Evolutionary conservation across 2,797 vertebrate genomes (phyloP), one percentile per base, ranked within the genome.

Genomic region (Columba guinea): DNA sequence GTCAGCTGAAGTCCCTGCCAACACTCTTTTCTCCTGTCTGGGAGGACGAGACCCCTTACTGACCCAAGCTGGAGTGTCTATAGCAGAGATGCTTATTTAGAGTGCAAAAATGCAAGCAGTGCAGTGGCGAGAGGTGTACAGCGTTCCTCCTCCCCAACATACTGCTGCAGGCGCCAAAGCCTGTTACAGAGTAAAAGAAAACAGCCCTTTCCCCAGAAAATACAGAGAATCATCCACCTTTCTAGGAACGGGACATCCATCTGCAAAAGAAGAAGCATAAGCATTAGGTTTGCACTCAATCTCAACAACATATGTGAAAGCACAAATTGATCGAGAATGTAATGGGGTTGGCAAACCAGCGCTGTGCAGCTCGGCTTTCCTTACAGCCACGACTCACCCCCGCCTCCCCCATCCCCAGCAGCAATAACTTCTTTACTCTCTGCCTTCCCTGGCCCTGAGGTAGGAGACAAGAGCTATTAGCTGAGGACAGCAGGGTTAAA

Each of bases 171-270:
- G 28, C 21, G 65, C 30, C 80, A 67, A 16, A 52, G n/a, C 44
- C 55, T 0, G 4, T 7, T 11, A 41, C 0, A 4, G 30, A 91
- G 53, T 41, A 30, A 69, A 84, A 84, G 23, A 22, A 39, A 78
- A 18, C 52, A 86, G 41, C 55, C 87, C 48, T 34, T 75, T 87
- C 56, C 62, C 73, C 92, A 70, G 71, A n/a, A 48, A 97, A 79
- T 5, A 84, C 11, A 89, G 60, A 94, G 44, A 79, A 7, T 30
- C 85, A 85, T 91, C 52, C 97, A 99, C 98, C 98, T 98, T 96
- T 99, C 98, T 88, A 99, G 96, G 97, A 99, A 98, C 1, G 98
- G 98, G 87, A 99, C 97, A 35, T 99, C 98, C 98, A 99, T 97
- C 99, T 99, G 98, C 94, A 98, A 97, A 97, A 90, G 63, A 96